A percentile compares a stretch with the other conserved stretches of the same genome.
Conservation (phyloP, 1,140 invertebrate genomes). For the Cyclargus thomasi region DNA sequence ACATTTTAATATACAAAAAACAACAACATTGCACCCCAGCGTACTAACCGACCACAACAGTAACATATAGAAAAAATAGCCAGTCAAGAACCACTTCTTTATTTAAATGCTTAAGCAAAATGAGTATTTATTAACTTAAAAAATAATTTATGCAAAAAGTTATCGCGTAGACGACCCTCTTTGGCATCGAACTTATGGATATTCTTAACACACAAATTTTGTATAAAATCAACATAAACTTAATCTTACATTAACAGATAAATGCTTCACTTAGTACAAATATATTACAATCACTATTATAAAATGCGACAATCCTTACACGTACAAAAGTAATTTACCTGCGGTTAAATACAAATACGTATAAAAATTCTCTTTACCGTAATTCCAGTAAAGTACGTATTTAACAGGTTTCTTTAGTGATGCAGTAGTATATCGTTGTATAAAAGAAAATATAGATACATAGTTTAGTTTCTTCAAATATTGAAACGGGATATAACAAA, state of each 20-base stretch:
- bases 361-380: slow-evolving; percentile 1
- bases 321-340: background rate
- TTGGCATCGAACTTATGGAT: slow-evolving; percentile 35
- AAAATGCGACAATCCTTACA: slow-evolving; percentile 1
- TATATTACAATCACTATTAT: slow-evolving; percentile 1
- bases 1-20: too few species aligned
- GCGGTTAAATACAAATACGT: background rate
- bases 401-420: background rate
- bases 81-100: background rate
- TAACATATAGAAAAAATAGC: background rate
- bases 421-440: slow-evolving; percentile 3
- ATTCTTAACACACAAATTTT: slow-evolving; percentile 1
- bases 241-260: background rate
- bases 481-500: slow-evolving; percentile 9
- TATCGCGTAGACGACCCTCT: slow-evolving; percentile 25
- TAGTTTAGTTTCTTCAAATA: slow-evolving; percentile 4
- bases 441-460: slow-evolving; percentile 12
- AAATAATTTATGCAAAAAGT: slow-evolving; percentile 21
- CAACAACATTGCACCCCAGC: background rate
- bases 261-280: background rate
- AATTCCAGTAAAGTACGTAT: slow-evolving; percentile 7
- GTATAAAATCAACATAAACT: background rate
- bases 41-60: background rate
- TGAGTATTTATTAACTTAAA: background rate
- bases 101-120: background rate